A percentile compares a stretch with the other conserved stretches of the same genome.
These are phyloP conservation scores for Telmatherina bonti DNA, from an alignment of 2,797 vertebrate species.

Conservation along the genomic window DNA sequence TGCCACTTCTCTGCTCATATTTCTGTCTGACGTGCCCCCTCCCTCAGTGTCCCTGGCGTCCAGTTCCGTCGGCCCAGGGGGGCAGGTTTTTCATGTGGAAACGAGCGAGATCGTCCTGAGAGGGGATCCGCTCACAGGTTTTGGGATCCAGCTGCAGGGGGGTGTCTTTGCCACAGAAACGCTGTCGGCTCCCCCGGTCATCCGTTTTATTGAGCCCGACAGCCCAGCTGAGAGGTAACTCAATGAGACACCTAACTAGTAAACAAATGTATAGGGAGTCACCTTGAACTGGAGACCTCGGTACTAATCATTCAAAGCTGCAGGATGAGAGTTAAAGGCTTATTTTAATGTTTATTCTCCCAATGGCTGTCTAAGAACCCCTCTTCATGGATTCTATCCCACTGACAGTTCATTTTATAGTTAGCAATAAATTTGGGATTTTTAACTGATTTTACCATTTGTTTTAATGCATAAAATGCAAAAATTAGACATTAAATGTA, in stretches of 20 bases:
- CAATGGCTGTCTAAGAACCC: neutral
- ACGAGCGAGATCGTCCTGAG: constrained; percentile 92
- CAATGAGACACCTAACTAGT: constrained; percentile 46
- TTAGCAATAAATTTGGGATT: neutral
- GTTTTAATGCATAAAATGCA: neutral
- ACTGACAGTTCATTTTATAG: neutral
- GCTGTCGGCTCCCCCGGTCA: constrained; percentile 92
- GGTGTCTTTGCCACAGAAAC: constrained; percentile 97
- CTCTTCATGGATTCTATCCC: no score
- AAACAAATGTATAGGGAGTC: constrained; percentile 63
- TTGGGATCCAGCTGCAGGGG: constrained; percentile 98
- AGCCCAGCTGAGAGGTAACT: constrained; percentile 96
- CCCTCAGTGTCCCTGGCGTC: constrained; percentile 92
- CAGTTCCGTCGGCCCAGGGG: constrained; percentile 94
- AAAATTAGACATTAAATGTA: neutral
- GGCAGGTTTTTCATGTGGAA: constrained; percentile 97
- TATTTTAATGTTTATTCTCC: no score
- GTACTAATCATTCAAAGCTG: constrained; percentile 53
- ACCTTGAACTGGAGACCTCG: constrained; percentile 57
- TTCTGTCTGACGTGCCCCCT: constrained; percentile 42
- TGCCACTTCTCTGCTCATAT: constrained; percentile 48
- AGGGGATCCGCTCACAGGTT: constrained; percentile 95
- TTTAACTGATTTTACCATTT: neutral
- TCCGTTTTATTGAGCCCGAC: constrained; percentile 97
- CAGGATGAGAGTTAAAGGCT: neutral